phyloP scores from a whole-genome alignment of 2,888 invertebrate species.

The Epicampocera succincta region DNA sequence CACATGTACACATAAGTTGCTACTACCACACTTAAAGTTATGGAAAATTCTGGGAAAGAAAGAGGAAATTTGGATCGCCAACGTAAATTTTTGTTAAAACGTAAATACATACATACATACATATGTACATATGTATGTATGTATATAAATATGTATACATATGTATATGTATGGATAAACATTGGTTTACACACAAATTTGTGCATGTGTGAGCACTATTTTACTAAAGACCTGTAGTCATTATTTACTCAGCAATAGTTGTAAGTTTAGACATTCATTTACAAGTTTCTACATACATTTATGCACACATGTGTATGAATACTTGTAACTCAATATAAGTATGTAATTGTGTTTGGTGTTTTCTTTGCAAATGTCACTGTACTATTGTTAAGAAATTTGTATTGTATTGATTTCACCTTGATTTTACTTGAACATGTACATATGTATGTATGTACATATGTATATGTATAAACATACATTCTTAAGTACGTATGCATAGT shows the following conservation, averaged over 20 bases:
- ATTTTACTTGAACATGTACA: constrained; percentile 26
- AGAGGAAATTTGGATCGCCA: constrained; percentile 17
- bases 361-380: neutral
- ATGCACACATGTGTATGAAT: neutral
- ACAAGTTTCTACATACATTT: neutral
- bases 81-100: constrained; percentile 41
- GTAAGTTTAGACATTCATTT: constrained; percentile 1
- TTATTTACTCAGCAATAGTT: constrained; percentile 12
- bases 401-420: constrained; percentile 67
- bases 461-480: constrained; percentile 2
- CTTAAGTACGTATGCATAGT: neutral
- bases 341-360: constrained; percentile 27
- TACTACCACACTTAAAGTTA: constrained; percentile 13
- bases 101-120: constrained; percentile 17
- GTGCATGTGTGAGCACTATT: too few species aligned
- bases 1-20: neutral
- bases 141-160: too few species aligned
- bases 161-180: too few species aligned
- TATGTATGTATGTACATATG: neutral
- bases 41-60: constrained; percentile 63
- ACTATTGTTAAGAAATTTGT: constrained; percentile 16
- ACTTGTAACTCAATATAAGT: constrained; percentile 43
- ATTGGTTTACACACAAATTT: too few species aligned
- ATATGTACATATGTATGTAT: too few species aligned
- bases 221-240: constrained; percentile 1